These are phyloP conservation scores for Cosmopolites sordidus DNA, from an alignment of 2,888 invertebrate genomes.

Conservation along the genomic window DNA sequence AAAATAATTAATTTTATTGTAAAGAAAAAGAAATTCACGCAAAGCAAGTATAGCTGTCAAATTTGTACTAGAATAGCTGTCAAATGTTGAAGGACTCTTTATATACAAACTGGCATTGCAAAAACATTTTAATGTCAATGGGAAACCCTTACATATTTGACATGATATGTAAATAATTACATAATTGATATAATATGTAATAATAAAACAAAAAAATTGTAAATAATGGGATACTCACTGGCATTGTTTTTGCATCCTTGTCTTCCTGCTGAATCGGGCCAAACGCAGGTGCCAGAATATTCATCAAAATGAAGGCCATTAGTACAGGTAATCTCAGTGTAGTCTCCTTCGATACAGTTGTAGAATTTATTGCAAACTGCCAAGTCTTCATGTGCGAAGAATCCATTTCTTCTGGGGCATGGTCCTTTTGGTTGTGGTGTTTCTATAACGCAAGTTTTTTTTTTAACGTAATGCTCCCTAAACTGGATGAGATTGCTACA, in stretches of 20 bases:
- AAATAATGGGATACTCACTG: constrained; percentile 40
- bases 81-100: too few species aligned
- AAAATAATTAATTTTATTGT: too few species aligned
- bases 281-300: constrained; percentile 83
- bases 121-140: too few species aligned
- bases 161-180: too few species aligned
- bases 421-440: constrained; percentile 65
- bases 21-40: too few species aligned
- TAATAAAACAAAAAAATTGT: too few species aligned
- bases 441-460: constrained; percentile 55
- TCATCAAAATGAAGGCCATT: constrained; percentile 87
- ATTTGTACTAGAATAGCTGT: too few species aligned
- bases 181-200: too few species aligned
- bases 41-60: too few species aligned
- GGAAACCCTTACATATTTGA: too few species aligned
- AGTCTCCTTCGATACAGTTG: constrained; percentile 84
- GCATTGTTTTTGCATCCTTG: constrained; percentile 59
- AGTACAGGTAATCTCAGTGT: constrained; percentile 77
- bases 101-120: too few species aligned
- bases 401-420: constrained; percentile 83
- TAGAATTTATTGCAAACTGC: constrained; percentile 79
- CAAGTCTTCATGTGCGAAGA: constrained; percentile 85
- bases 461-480: not conserved
- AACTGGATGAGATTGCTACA: constrained; percentile 49
- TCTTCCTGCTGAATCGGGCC: constrained; percentile 78